These are phyloP conservation scores for Ceratitis capitata DNA, from an alignment of 1,140 invertebrate genomes.

Conservation along the genomic window DNA sequence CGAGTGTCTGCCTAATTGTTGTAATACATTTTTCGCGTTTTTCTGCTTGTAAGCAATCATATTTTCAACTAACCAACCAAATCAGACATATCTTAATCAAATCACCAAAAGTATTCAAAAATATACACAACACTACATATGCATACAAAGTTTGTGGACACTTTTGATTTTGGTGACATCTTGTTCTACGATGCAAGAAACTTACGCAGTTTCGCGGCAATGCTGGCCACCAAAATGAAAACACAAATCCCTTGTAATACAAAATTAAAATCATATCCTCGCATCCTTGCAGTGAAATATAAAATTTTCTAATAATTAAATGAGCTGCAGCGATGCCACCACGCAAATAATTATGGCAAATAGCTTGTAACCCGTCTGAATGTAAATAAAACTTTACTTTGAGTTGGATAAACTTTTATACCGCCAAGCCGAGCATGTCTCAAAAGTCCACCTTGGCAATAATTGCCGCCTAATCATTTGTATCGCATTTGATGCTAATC, in stretches of 20 bases:
- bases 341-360: background rate
- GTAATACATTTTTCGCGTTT: too few relatives aligned
- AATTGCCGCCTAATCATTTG: background rate
- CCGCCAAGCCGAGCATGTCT: background rate
- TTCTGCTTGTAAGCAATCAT: too few relatives aligned
- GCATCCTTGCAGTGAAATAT: background rate
- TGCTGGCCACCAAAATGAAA: background rate
- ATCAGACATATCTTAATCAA: too few relatives aligned
- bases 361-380: background rate
- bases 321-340: background rate
- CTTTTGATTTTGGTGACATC: too few relatives aligned
- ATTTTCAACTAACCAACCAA: too few relatives aligned
- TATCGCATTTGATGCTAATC: slow-evolving; percentile 6
- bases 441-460: background rate
- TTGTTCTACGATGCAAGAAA: too few relatives aligned
- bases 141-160: too few relatives aligned
- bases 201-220: background rate
- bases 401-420: background rate
- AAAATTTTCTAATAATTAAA: too few relatives aligned
- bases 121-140: too few relatives aligned
- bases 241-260: background rate
- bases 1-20: too few relatives aligned
- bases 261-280: background rate
- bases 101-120: too few relatives aligned
- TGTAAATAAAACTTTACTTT: background rate